These are phyloP conservation scores for Ylistrum balloti DNA, from an alignment of 1,140 invertebrate genomes.

Conservation along the genomic window DNA sequence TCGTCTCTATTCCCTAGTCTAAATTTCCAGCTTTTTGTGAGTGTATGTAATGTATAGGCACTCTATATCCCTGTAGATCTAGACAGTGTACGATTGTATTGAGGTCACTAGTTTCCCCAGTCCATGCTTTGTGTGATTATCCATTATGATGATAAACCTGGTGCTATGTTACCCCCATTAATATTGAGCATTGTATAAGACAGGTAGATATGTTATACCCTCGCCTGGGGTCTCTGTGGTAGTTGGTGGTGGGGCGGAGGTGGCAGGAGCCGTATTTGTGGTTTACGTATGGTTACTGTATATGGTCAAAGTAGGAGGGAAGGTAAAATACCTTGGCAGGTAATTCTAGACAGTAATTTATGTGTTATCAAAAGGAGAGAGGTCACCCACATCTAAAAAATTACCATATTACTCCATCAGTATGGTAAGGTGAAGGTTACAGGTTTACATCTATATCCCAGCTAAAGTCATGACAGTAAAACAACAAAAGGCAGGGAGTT, in stretches of 20 bases:
- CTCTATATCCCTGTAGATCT: no score
- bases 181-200: background rate
- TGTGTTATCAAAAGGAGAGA: background rate
- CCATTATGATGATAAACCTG: background rate
- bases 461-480: background rate
- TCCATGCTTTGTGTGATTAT: background rate
- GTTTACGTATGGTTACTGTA: background rate
- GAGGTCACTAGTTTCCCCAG: background rate
- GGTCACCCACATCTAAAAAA: background rate
- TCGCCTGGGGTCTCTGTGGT: background rate
- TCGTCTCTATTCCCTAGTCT: no score
- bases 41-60: no score
- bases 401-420: background rate
- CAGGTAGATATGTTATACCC: background rate
- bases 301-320: no score
- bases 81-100: no score
- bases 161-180: background rate
- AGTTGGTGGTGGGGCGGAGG: background rate
- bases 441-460: no score
- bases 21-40: no score
- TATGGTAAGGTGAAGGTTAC: background rate
- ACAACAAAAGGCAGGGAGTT: background rate
- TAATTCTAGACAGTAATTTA: background rate
- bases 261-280: background rate
- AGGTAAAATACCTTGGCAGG: background rate